Evolutionary conservation across 1,140 invertebrate species (phyloP).

Genomic region (Tenebrio molitor): DNA sequence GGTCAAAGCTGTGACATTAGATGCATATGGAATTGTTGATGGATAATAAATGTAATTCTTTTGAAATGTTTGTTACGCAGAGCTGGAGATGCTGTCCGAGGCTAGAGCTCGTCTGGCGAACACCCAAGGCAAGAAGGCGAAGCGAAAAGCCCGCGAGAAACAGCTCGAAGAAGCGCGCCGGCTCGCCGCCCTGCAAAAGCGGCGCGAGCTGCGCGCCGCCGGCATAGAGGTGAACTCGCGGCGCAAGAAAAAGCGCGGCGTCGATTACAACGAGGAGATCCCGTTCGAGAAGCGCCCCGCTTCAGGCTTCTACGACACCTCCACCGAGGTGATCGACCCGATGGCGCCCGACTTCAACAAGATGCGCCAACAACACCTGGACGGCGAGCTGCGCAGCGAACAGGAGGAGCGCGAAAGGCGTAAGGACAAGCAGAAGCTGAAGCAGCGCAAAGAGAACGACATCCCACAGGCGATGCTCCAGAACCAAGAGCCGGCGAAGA

Average conservation of each 20-base stretch:
- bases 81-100: constrained; percentile 99
- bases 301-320: constrained; percentile 94
- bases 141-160: constrained; percentile 98
- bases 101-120: constrained; percentile 98
- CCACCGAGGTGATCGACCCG: constrained; percentile 89
- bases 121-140: constrained; percentile 99
- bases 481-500: constrained; percentile 91
- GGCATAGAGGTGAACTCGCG: constrained; percentile 88
- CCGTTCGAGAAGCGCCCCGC: constrained; percentile 97
- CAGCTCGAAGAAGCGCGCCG: constrained; percentile 98
- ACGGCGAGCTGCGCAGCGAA: constrained; percentile 91
- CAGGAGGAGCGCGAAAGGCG: constrained; percentile 81
- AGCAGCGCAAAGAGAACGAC: constrained; percentile 96
- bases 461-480: constrained; percentile 92
- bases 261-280: constrained; percentile 98
- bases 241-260: constrained; percentile 86
- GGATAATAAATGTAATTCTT: too few species aligned
- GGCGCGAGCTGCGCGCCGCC: constrained; percentile 95
- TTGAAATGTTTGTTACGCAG: constrained; percentile 68
- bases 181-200: constrained; percentile 96
- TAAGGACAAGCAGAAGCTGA: constrained; percentile 94
- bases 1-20: too few species aligned
- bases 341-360: constrained; percentile 90
- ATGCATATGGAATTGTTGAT: too few species aligned
- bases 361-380: constrained; percentile 92